Percentiles rank a stretch among this genome's conserved stretches.
Conservation (phyloP, 2,888 invertebrate genomes). For the Eristalis arbustorum region DNA sequence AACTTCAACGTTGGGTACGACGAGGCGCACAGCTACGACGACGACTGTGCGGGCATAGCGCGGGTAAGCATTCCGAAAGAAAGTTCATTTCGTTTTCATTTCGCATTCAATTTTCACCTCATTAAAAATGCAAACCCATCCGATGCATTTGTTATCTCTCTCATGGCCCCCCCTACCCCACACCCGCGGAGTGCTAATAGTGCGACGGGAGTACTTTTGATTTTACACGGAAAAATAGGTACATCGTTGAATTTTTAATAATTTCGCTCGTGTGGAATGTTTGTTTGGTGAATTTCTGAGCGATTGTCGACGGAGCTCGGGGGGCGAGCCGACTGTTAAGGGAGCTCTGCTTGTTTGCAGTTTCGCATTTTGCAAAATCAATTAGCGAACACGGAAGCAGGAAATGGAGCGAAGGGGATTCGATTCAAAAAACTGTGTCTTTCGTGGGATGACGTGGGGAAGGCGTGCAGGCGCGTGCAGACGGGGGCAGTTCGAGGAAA, state of each 20-base stretch:
- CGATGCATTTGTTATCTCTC: constrained; percentile 56
- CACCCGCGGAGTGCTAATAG: constrained; percentile 26
- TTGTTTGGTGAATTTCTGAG: neutral
- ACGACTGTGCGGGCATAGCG: neutral
- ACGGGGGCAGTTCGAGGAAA: too few relatives aligned
- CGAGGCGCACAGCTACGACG: too few relatives aligned
- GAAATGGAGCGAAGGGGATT: too few relatives aligned
- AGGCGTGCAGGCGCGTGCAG: too few relatives aligned
- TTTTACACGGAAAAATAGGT: constrained; percentile 38
- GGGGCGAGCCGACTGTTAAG: neutral
- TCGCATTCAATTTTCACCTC: constrained; percentile 64
- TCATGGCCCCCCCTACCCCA: neutral
- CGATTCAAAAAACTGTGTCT: too few relatives aligned
- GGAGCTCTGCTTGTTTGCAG: too few relatives aligned
- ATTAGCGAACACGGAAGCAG: too few relatives aligned
- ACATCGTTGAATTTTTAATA: constrained; percentile 36
- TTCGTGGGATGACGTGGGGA: too few relatives aligned
- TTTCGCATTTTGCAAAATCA: too few relatives aligned
- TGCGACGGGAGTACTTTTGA: constrained; percentile 26
- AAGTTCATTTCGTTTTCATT: constrained; percentile 65
- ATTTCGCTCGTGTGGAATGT: neutral
- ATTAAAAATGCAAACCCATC: constrained; percentile 60
- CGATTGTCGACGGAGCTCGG: neutral
- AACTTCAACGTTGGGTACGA: neutral
- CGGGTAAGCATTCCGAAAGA: constrained; percentile 47